Conservation (phyloP, 2,888 invertebrate genomes). For the Holacanthella duospinosa region DNA sequence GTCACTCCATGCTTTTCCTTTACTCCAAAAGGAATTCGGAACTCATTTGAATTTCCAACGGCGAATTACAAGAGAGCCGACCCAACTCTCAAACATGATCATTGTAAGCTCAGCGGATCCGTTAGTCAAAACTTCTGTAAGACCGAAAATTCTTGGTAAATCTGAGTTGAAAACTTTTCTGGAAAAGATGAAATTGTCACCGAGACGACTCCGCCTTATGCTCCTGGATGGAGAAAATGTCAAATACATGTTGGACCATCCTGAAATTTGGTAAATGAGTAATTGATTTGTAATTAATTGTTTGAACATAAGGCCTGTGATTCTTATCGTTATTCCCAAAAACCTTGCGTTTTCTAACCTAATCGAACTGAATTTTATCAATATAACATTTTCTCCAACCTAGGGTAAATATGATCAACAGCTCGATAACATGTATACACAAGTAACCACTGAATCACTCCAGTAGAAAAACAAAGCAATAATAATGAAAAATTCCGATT, state of each 20-base stretch:
- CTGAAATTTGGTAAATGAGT: not conserved
- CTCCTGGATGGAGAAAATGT: not conserved
- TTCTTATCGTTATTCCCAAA: too few relatives aligned
- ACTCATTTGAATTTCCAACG: not conserved
- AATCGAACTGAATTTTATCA: too few relatives aligned
- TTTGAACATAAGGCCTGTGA: too few relatives aligned
- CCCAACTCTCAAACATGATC: not conserved
- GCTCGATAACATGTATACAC: too few relatives aligned
- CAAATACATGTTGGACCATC: not conserved
- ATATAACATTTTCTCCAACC: too few relatives aligned
- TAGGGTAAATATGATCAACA: too few relatives aligned
- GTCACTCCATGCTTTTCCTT: not conserved
- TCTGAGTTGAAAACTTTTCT: not conserved
- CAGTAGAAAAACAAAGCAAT: too few relatives aligned
- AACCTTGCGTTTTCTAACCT: too few relatives aligned
- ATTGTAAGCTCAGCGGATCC: not conserved
- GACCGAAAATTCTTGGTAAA: not conserved
- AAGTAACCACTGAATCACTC: too few relatives aligned
- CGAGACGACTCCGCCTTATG: not conserved
- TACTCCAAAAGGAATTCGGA: not conserved
- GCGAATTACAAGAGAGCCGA: not conserved
- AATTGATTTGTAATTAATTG: too few relatives aligned
- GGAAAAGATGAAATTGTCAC: not conserved
- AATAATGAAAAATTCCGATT: too few relatives aligned
- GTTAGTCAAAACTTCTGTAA: not conserved